These are phyloP conservation scores for Camptogramma bilineatum DNA, from an alignment of 2,888 invertebrate species.

Conservation along the genomic window DNA sequence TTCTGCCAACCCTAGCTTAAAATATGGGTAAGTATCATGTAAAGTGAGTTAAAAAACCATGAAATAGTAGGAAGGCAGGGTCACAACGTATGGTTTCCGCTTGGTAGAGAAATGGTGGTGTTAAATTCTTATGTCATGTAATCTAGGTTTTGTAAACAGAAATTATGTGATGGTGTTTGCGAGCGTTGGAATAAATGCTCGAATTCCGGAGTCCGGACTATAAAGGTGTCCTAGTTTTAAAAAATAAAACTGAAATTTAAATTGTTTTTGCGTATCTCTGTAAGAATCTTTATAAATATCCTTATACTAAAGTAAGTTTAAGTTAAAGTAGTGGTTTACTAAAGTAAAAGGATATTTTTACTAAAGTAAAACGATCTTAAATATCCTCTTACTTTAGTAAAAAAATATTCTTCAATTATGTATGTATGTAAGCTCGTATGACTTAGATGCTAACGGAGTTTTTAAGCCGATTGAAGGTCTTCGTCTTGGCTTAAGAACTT, in stretches of 20 bases:
- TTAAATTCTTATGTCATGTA: slow-evolving; percentile 20
- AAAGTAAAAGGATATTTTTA: too few relatives aligned
- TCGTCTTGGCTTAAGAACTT: too few relatives aligned
- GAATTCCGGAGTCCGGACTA: background rate
- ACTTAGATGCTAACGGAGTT: too few relatives aligned
- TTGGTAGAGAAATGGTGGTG: slow-evolving; percentile 3
- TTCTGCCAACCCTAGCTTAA: slow-evolving; percentile 9
- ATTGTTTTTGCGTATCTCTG: too few relatives aligned
- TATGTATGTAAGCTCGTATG: too few relatives aligned
- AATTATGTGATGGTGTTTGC: slow-evolving; percentile 11
- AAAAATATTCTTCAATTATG: too few relatives aligned
- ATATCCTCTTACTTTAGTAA: too few relatives aligned
- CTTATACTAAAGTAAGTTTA: too few relatives aligned
- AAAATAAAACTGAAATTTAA: background rate
- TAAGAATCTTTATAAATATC: too few relatives aligned
- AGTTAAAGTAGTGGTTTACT: too few relatives aligned
- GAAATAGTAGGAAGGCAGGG: background rate
- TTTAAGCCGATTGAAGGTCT: too few relatives aligned
- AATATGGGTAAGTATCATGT: slow-evolving; percentile 15
- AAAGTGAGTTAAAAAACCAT: slow-evolving; percentile 23
- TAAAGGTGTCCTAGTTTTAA: background rate
- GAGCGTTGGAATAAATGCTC: slow-evolving; percentile 11
- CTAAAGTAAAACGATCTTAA: too few relatives aligned
- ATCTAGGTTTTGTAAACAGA: slow-evolving; percentile 19
- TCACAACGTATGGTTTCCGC: slow-evolving; percentile 17